A percentile compares a stretch with the other conserved stretches of the same genome.
These are phyloP conservation scores for Aurelia aurita DNA, from an alignment of 30 jellyfish, hydroid and myxozoan species.

Conservation along the genomic window DNA sequence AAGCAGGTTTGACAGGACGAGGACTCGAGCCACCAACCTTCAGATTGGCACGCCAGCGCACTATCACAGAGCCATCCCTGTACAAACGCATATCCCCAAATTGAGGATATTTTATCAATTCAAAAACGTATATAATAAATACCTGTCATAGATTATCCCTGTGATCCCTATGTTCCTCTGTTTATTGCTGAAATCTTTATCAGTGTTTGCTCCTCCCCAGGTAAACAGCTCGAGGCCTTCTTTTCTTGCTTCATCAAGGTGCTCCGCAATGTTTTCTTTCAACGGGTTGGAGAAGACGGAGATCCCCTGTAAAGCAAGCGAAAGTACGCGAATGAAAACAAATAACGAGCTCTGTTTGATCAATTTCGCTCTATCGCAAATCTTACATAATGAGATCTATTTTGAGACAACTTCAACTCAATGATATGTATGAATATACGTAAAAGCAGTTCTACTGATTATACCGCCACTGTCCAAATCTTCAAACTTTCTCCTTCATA, in stretches of 20 bases:
- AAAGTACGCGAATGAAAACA: neutral
- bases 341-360: neutral
- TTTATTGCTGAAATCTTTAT: constrained; percentile 4
- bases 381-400: neutral
- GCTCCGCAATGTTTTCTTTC: constrained; percentile 36
- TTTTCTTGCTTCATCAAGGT: neutral
- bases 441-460: too few species aligned
- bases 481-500: too few species aligned
- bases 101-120: too few species aligned
- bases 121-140: neutral
- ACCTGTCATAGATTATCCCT: constrained; percentile 77
- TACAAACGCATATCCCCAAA: too few species aligned
- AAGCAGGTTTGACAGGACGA: too few species aligned
- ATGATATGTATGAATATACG: too few species aligned
- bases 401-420: too few species aligned
- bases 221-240: constrained; percentile 53
- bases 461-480: too few species aligned
- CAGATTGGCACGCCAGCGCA: too few species aligned
- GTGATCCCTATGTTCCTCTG: constrained; percentile 43
- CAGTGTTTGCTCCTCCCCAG: constrained; percentile 78
- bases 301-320: constrained; percentile 54
- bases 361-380: neutral
- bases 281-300: constrained; percentile 55
- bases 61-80: too few species aligned
- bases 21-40: too few species aligned